Percentiles rank a stretch among this genome's conserved stretches.
These are phyloP conservation scores for Orchestes rusci DNA, from an alignment of 2,888 invertebrate genomes.

Conservation along the genomic window DNA sequence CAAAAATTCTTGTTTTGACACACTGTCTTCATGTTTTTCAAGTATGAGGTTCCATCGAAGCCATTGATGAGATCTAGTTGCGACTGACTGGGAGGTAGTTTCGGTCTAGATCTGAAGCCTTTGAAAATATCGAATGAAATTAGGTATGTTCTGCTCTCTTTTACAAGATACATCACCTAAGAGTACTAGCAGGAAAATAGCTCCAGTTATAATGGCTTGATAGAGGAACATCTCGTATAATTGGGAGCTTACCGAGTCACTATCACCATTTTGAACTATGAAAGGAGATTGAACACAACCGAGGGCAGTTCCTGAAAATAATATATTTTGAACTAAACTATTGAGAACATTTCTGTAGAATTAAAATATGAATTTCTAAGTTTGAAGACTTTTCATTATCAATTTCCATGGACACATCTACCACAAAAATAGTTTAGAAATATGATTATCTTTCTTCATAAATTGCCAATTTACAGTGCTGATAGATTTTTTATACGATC, in stretches of 20 bases:
- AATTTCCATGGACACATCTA: too few relatives aligned
- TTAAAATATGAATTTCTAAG: too few relatives aligned
- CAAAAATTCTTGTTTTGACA: slow-evolving; percentile 32
- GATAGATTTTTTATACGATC: too few relatives aligned
- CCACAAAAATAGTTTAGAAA: too few relatives aligned
- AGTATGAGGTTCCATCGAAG: slow-evolving; percentile 20
- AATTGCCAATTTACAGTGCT: too few relatives aligned
- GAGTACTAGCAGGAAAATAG: slow-evolving; percentile 26
- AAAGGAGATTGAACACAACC: slow-evolving; percentile 30
- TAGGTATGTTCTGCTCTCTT: slow-evolving; percentile 4
- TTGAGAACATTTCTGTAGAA: too few relatives aligned
- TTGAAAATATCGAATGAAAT: slow-evolving; percentile 3
- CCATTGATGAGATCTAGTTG: slow-evolving; percentile 41
- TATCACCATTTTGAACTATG: slow-evolving; percentile 25
- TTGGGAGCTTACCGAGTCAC: slow-evolving; percentile 24
- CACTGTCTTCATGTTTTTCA: slow-evolving; percentile 29
- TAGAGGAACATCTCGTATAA: slow-evolving; percentile 28
- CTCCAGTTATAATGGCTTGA: slow-evolving; percentile 25
- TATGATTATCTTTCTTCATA: too few relatives aligned
- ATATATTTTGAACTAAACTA: too few relatives aligned
- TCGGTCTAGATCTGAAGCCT: slow-evolving; percentile 87
- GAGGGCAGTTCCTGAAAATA: slow-evolving; percentile 27
- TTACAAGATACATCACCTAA: too few relatives aligned
- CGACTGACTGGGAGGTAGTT: slow-evolving; percentile 65
- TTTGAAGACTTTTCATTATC: too few relatives aligned